Conservation (phyloP, 2,113 vertebrate genomes). For the Sinosuthora webbiana region DNA sequence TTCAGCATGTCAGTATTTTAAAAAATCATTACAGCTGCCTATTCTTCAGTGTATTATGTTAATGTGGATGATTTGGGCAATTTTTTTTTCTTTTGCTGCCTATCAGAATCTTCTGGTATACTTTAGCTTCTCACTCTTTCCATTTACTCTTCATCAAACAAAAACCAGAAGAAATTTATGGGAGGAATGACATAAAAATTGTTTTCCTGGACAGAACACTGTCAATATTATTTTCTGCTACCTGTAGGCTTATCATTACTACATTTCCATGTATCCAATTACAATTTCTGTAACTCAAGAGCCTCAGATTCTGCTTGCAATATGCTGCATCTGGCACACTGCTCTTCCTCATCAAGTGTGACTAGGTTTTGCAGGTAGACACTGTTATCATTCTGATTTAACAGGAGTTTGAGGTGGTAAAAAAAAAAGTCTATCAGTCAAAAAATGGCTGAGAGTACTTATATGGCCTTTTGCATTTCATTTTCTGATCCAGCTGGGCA, state of each 20-base stretch:
- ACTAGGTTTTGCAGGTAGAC: neutral
- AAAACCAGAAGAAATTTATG: neutral
- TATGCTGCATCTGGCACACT: neutral
- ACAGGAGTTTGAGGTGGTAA: neutral
- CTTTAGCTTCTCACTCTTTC: neutral
- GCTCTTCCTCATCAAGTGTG: neutral
- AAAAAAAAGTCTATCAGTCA: neutral
- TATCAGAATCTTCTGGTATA: neutral
- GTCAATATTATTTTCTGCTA: neutral
- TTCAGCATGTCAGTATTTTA: slow-evolving; percentile 25
- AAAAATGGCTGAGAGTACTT: neutral
- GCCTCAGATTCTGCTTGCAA: neutral
- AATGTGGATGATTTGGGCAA: neutral
- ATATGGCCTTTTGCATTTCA: neutral
- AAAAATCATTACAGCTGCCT: slow-evolving; percentile 3
- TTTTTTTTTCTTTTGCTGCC: neutral
- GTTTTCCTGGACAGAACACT: neutral
- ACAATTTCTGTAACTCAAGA: neutral
- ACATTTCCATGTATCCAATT: neutral
- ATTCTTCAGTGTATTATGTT: neutral
- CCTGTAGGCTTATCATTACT: slow-evolving; percentile 5
- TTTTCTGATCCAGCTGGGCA: neutral
- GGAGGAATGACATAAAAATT: neutral
- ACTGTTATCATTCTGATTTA: neutral
- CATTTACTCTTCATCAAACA: neutral